phyloP scores from a whole-genome alignment of 2,797 vertebrate genomes.

The Hippoglossus hippoglossus region DNA sequence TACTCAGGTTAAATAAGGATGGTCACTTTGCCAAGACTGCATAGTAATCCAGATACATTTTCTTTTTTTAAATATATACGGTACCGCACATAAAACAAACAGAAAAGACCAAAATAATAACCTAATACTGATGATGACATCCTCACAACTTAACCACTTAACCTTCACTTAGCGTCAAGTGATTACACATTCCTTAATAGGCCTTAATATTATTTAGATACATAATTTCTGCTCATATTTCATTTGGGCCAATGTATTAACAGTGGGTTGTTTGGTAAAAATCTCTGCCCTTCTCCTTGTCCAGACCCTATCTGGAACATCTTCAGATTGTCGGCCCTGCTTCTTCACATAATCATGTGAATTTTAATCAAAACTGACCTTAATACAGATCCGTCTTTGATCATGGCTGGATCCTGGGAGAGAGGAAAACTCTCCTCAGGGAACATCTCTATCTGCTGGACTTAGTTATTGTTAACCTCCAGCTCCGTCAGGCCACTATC shows the following conservation, averaged over 20 bases:
- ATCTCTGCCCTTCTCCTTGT: constrained; percentile 30
- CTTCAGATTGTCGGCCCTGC: constrained; percentile 39
- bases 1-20: too few relatives aligned
- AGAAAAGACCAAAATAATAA: background rate
- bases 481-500: constrained; percentile 42
- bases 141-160: background rate
- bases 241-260: background rate
- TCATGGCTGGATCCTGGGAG: constrained; percentile 61
- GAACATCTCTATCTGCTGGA: constrained; percentile 44
- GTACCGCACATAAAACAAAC: background rate
- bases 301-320: constrained; percentile 57
- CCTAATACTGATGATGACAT: background rate
- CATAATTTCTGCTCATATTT: constrained; percentile 2
- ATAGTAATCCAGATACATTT: too few relatives aligned
- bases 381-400: constrained; percentile 66
- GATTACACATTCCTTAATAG: background rate
- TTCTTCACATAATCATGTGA: constrained; percentile 52
- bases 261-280: background rate
- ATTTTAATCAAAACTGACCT: constrained; percentile 75
- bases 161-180: background rate
- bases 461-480: constrained; percentile 65
- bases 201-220: too few relatives aligned
- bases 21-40: too few relatives aligned
- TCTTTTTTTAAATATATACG: background rate
- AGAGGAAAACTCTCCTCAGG: constrained; percentile 31